Evolutionary conservation across 2,888 invertebrate species (phyloP).

Genomic region (Drosophila monieri): DNA sequence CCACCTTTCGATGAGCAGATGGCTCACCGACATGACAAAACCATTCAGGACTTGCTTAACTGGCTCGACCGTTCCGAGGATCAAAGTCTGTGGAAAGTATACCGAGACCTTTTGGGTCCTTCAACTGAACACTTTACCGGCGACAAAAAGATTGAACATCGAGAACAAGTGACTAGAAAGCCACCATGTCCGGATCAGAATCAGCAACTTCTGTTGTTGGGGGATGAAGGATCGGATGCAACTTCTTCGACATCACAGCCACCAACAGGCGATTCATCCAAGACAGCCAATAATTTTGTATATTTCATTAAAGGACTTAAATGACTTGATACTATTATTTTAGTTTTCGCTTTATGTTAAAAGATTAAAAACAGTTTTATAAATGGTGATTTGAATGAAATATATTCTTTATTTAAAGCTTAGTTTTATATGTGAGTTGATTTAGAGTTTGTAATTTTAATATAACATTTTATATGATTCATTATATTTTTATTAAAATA

Average conservation of each 20-base stretch:
- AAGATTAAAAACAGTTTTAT: background rate
- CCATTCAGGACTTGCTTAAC: slow-evolving; percentile 53
- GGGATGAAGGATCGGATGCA: slow-evolving; percentile 1
- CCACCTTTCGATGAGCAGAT: slow-evolving; percentile 60
- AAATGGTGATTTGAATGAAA: too few species aligned
- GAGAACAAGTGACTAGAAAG: background rate
- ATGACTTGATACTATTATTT: slow-evolving; percentile 2
- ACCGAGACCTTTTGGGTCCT: slow-evolving; percentile 47
- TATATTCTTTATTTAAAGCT: too few species aligned
- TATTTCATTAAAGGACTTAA: slow-evolving; percentile 63
- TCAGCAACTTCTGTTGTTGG: slow-evolving; percentile 37
- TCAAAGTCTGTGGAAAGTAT: slow-evolving; percentile 50
- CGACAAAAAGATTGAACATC: slow-evolving; percentile 8
- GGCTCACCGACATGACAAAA: slow-evolving; percentile 62
- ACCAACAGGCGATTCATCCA: slow-evolving; percentile 16
- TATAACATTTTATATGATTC: too few species aligned
- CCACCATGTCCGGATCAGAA: background rate
- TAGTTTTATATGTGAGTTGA: too few species aligned
- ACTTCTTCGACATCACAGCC: background rate
- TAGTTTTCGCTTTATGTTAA: too few species aligned
- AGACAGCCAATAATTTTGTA: slow-evolving; percentile 43
- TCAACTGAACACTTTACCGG: slow-evolving; percentile 13
- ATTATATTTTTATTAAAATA: too few species aligned
- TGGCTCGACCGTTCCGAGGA: slow-evolving; percentile 61
- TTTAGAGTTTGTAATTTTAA: too few species aligned